Percentiles rank a stretch among this genome's conserved stretches.
phyloP scores from a whole-genome alignment of 2,797 vertebrate genomes.

The Pipistrellus pipistrellus region DNA sequence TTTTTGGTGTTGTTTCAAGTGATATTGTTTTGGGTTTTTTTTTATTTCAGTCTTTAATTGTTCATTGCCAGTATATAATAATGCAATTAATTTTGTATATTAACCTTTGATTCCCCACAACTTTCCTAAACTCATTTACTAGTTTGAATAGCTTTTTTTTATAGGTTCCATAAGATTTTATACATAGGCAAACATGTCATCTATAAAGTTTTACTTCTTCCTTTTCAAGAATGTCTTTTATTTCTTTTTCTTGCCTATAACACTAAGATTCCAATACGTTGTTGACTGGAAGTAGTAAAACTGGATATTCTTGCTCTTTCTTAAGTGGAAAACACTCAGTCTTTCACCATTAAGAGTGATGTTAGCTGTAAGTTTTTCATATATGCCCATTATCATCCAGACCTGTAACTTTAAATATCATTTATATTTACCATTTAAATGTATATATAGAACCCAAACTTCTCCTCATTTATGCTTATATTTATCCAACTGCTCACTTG shows the following conservation, averaged over 20 bases:
- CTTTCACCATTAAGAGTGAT: not conserved
- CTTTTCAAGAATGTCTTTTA: not conserved
- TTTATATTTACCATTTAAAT: not conserved
- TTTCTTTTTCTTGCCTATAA: not conserved
- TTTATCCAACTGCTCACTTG: not conserved
- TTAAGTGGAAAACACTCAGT: not conserved
- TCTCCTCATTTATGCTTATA: not conserved
- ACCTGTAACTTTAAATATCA: conserved; percentile 12
- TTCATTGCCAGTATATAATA: not conserved
- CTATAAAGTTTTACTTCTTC: not conserved
- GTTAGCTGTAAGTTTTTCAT: not conserved
- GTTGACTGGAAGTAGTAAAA: not conserved
- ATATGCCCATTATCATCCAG: not conserved
- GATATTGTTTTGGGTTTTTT: not conserved
- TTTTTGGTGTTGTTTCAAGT: not conserved
- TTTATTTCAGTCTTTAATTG: not conserved
- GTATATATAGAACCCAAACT: not conserved
- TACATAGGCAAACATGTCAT: not conserved
- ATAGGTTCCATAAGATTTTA: not conserved
- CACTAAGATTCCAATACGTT: not conserved
- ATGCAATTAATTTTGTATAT: not conserved
- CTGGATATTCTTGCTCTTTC: not conserved
- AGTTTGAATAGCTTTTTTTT: not conserved
- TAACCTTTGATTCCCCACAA: not conserved
- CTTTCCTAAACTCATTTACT: not conserved